Conservation (phyloP, 2,113 vertebrate genomes). For the Bufo gargarizans region DNA sequence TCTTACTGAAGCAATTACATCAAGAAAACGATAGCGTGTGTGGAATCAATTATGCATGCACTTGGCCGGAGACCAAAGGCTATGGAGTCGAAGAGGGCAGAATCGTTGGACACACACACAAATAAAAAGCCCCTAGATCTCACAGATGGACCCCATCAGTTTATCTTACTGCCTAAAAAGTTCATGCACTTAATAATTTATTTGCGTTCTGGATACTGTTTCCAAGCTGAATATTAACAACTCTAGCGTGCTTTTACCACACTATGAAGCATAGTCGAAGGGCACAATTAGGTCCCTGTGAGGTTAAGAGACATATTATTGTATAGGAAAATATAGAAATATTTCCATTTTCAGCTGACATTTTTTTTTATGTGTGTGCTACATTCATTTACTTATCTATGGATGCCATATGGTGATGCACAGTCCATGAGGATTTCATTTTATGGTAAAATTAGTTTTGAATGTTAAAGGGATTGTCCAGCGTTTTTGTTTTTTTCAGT, state of each 20-base stretch:
- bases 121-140: slow-evolving; percentile 87
- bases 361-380: background rate
- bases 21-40: slow-evolving; percentile 97
- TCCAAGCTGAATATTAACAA: slow-evolving; percentile 99
- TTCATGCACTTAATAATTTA: slow-evolving; percentile 99
- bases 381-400: background rate
- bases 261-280: slow-evolving; percentile 82
- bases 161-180: slow-evolving; percentile 99
- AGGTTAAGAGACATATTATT: slow-evolving; percentile 73
- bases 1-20: slow-evolving; percentile 99
- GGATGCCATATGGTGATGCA: background rate
- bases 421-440: background rate
- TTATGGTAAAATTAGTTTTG: background rate
- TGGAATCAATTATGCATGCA: slow-evolving; percentile 99
- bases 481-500: no score
- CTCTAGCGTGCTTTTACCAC: slow-evolving; percentile 90
- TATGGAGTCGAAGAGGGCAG: slow-evolving; percentile 90
- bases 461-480: background rate
- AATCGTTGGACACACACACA: slow-evolving; percentile 81
- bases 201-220: slow-evolving; percentile 99
- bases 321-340: background rate
- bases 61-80: slow-evolving; percentile 95
- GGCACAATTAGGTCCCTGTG: slow-evolving; percentile 78
- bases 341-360: background rate
- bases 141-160: slow-evolving; percentile 98